A percentile compares a stretch with the other conserved stretches of the same genome.
Conservation (phyloP, 2,113 vertebrate species). For the Ciconia maguari region DNA sequence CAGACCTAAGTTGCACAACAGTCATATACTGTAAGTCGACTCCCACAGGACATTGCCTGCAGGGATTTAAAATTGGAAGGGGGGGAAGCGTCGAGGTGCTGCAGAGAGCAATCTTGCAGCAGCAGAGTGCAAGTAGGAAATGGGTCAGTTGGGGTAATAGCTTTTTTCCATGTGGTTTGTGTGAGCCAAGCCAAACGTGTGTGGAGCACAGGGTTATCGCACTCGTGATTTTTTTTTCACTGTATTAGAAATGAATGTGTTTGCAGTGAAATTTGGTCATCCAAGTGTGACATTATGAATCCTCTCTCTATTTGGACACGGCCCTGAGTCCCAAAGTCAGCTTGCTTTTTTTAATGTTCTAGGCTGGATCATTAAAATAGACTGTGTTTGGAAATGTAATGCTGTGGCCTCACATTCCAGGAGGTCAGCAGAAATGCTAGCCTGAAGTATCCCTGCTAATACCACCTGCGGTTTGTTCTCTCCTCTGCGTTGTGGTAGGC, state of each 20-base stretch:
- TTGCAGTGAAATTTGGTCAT: background rate
- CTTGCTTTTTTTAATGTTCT: background rate
- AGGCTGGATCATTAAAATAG: background rate
- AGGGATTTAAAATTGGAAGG: conserved; percentile 9
- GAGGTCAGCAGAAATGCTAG: conserved; percentile 32
- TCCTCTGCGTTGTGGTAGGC: background rate
- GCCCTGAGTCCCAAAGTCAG: background rate
- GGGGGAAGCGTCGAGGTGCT: background rate
- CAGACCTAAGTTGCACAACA: background rate
- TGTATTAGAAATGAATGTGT: background rate
- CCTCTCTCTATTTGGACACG: background rate
- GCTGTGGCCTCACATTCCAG: background rate
- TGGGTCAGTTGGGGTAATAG: conserved; percentile 28
- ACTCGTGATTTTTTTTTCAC: background rate
- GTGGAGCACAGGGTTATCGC: background rate
- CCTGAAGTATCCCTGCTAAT: background rate
- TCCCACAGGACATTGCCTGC: conserved; percentile 7
- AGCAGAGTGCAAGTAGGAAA: background rate
- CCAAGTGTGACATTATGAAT: background rate
- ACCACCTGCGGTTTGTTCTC: conserved; percentile 12
- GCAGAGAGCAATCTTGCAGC: background rate
- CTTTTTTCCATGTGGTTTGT: background rate
- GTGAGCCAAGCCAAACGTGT: background rate
- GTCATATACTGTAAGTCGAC: background rate
- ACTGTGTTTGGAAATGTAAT: background rate